A percentile compares a stretch with the other conserved stretches of the same genome.
Conservation (phyloP, 1,140 invertebrate genomes). For the Archegozetes longisetosus region DNA sequence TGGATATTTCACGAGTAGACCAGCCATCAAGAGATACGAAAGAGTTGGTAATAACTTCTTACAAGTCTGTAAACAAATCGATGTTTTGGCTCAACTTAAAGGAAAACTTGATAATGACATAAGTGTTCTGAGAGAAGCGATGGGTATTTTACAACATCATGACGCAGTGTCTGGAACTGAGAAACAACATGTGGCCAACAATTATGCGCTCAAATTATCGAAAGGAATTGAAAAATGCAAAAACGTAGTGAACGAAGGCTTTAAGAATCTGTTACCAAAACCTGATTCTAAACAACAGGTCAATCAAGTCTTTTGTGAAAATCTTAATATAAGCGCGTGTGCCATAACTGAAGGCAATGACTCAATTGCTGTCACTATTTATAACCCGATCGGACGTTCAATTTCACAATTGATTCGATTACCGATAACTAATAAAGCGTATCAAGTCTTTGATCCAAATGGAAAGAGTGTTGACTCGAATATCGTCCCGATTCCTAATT, state of each 20-base stretch:
- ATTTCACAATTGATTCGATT: constrained; percentile 45
- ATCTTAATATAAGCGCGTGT: constrained; percentile 41
- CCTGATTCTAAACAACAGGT: constrained; percentile 33
- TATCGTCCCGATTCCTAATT: constrained; percentile 24
- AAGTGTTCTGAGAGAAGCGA: constrained; percentile 11
- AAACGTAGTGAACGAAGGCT: constrained; percentile 31
- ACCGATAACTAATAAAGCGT: constrained; percentile 41
- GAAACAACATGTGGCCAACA: constrained; percentile 68
- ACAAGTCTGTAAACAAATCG: constrained; percentile 49
- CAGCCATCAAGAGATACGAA: constrained; percentile 35
- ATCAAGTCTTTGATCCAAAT: constrained; percentile 42
- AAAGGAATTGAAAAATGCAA: constrained; percentile 21
- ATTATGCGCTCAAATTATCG: constrained; percentile 50
- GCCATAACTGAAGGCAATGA: constrained; percentile 40
- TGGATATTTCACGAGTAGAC: constrained; percentile 76
- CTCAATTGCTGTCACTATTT: constrained; percentile 49
- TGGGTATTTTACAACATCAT: constrained; percentile 16
- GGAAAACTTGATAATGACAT: not conserved
- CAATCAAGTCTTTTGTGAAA: constrained; percentile 36
- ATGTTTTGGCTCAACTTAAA: constrained; percentile 3
- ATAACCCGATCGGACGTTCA: constrained; percentile 57
- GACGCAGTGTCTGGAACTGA: constrained; percentile 46
- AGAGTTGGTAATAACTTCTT: constrained; percentile 52
- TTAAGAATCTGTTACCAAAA: constrained; percentile 37
- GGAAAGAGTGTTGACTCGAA: constrained; percentile 29